phyloP scores from a whole-genome alignment of 2,888 invertebrate species.

The Psococerastis gibbosa region DNA sequence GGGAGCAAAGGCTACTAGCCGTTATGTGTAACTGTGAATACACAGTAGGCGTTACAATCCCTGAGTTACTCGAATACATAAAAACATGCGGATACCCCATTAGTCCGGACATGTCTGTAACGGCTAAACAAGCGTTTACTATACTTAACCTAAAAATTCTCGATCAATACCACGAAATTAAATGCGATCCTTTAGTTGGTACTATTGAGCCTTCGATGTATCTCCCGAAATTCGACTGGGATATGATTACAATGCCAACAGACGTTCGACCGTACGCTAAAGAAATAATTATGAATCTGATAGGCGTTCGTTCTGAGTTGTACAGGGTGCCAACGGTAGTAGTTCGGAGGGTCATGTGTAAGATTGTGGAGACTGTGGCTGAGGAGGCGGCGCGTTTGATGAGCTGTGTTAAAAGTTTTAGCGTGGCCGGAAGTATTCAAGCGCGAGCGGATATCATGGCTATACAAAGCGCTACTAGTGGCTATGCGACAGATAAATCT shows the following conservation, averaged over 20 bases:
- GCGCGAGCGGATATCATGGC: constrained; percentile 59
- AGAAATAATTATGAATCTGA: constrained; percentile 65
- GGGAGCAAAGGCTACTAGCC: constrained; percentile 67
- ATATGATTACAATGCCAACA: constrained; percentile 49
- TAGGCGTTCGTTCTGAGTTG: constrained; percentile 60
- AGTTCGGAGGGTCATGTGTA: constrained; percentile 47
- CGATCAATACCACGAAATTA: constrained; percentile 71
- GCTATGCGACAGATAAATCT: constrained; percentile 44
- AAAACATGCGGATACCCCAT: constrained; percentile 53
- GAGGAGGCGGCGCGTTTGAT: constrained; percentile 82
- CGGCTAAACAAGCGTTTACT: constrained; percentile 30
- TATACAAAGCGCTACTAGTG: constrained; percentile 41
- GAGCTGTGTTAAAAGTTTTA: constrained; percentile 50
- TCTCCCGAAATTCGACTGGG: constrained; percentile 72
- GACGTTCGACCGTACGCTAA: constrained; percentile 77
- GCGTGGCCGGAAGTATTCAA: constrained; percentile 50
- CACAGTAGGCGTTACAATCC: constrained; percentile 53
- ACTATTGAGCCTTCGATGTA: constrained; percentile 94
- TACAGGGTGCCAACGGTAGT: constrained; percentile 61
- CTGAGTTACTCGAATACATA: constrained; percentile 48
- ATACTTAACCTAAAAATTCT: constrained; percentile 33
- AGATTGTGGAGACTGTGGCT: constrained; percentile 77
- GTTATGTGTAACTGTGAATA: constrained; percentile 79
- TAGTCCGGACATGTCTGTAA: constrained; percentile 47
- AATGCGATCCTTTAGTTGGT: constrained; percentile 87